Evolutionary conservation across 1,140 invertebrate genomes (phyloP).

Genomic region (Bombus breviceps): DNA sequence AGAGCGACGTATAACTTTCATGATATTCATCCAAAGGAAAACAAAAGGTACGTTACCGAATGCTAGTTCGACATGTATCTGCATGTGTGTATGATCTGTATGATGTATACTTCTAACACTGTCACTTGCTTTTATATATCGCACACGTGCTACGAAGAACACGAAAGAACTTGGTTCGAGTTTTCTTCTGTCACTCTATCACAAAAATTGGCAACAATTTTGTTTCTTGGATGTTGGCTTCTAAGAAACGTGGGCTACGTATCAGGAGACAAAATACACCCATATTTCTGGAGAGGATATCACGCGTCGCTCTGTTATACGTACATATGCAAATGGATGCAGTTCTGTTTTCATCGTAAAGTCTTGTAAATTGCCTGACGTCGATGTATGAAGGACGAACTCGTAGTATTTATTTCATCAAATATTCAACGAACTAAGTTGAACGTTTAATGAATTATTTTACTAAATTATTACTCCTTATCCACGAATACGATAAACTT

Average conservation of each 20-base stretch:
- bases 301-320: conserved; percentile 45
- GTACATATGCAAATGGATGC: conserved; percentile 29
- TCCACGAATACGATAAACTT: conserved; percentile 30
- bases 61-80: not conserved
- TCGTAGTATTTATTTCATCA: conserved; percentile 52
- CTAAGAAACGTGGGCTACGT: conserved; percentile 33
- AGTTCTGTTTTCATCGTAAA: conserved; percentile 34
- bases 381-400: conserved; percentile 66
- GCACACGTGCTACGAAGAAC: conserved; percentile 8
- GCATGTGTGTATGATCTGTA: not conserved
- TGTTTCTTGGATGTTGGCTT: conserved; percentile 20
- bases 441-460: conserved; percentile 45
- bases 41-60: conserved; percentile 16
- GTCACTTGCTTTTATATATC: conserved; percentile 37
- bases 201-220: conserved; percentile 51
- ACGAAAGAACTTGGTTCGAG: conserved; percentile 7
- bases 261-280: conserved; percentile 8
- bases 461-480: conserved; percentile 40
- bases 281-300: conserved; percentile 10
- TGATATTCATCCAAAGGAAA: conserved; percentile 23
- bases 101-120: conserved; percentile 47
- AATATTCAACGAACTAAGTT: conserved; percentile 21
- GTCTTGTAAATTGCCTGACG: conserved; percentile 54
- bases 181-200: conserved; percentile 34
- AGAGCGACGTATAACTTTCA: conserved; percentile 44